These are phyloP conservation scores for Nephrocerus scutellatus DNA, from an alignment of 2,888 invertebrate species.

Conservation along the genomic window DNA sequence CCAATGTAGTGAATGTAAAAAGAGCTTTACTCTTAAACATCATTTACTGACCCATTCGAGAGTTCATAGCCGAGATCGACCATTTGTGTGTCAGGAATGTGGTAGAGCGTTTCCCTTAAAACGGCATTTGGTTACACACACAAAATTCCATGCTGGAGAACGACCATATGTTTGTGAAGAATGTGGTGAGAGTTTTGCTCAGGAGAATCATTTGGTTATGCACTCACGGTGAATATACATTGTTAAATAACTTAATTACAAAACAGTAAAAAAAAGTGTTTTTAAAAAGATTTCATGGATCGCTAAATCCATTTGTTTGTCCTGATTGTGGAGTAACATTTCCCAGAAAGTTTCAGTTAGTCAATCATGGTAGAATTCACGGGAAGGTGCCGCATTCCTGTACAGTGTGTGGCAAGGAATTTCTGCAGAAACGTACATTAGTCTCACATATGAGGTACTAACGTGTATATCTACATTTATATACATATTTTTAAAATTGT, in stretches of 20 bases:
- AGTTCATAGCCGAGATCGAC: slow-evolving; percentile 72
- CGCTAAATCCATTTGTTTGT: slow-evolving; percentile 90
- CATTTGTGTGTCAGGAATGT: slow-evolving; percentile 76
- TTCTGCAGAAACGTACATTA: slow-evolving; percentile 74
- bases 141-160: slow-evolving; percentile 80
- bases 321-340: slow-evolving; percentile 82
- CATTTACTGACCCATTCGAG: slow-evolving; percentile 74
- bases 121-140: slow-evolving; percentile 75
- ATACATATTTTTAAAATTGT: slow-evolving; percentile 1
- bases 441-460: slow-evolving; percentile 74
- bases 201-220: slow-evolving; percentile 68
- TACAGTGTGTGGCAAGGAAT: slow-evolving; percentile 77
- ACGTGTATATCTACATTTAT: slow-evolving; percentile 20
- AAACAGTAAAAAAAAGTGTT: background rate
- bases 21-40: slow-evolving; percentile 78
- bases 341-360: slow-evolving; percentile 77
- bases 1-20: slow-evolving; percentile 78
- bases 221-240: slow-evolving; percentile 44
- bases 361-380: slow-evolving; percentile 75
- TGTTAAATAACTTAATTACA: background rate
- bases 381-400: slow-evolving; percentile 75
- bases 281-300: slow-evolving; percentile 80
- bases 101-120: slow-evolving; percentile 75
- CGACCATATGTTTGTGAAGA: slow-evolving; percentile 79
- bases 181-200: slow-evolving; percentile 88